phyloP scores from a whole-genome alignment of 1,140 invertebrate species.

The Drosophila nebulosa region DNA sequence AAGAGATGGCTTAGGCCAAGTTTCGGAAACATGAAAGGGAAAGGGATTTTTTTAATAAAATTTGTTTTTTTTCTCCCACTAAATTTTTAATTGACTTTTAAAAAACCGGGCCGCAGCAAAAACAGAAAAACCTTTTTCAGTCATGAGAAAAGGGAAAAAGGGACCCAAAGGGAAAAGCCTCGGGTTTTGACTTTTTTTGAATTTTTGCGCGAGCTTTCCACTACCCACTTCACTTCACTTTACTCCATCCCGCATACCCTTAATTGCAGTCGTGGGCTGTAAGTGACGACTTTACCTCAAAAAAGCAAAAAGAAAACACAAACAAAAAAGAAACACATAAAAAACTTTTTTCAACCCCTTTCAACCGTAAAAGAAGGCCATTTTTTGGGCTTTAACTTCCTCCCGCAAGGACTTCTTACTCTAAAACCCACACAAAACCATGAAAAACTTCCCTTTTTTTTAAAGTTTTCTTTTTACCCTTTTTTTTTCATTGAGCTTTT shows the following conservation, averaged over 20 bases:
- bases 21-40: conserved; percentile 50
- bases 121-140: conserved; percentile 39
- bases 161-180: conserved; percentile 51
- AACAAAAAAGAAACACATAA: background rate
- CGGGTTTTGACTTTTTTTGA: conserved; percentile 75
- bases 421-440: background rate
- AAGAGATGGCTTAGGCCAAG: conserved; percentile 32
- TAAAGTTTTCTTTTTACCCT: conserved; percentile 8
- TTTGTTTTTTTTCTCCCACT: conserved; percentile 2
- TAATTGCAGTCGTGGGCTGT: conserved; percentile 50
- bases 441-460: conserved; percentile 4
- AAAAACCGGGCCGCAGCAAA: conserved; percentile 54
- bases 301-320: conserved; percentile 30
- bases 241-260: background rate
- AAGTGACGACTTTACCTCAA: conserved; percentile 61
- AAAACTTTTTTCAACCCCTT: conserved; percentile 13
- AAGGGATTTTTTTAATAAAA: conserved; percentile 6
- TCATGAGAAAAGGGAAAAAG: too few relatives aligned
- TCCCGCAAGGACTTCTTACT: conserved; percentile 44
- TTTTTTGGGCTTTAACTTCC: conserved; percentile 49
- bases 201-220: conserved; percentile 52
- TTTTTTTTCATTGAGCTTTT: background rate
- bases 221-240: too few relatives aligned
- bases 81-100: conserved; percentile 76
- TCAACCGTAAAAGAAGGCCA: conserved; percentile 19